Base-by-base conservation (phyloP, 2,888 invertebrate genomes). In the Sepioteuthis lessoniana region DNA sequence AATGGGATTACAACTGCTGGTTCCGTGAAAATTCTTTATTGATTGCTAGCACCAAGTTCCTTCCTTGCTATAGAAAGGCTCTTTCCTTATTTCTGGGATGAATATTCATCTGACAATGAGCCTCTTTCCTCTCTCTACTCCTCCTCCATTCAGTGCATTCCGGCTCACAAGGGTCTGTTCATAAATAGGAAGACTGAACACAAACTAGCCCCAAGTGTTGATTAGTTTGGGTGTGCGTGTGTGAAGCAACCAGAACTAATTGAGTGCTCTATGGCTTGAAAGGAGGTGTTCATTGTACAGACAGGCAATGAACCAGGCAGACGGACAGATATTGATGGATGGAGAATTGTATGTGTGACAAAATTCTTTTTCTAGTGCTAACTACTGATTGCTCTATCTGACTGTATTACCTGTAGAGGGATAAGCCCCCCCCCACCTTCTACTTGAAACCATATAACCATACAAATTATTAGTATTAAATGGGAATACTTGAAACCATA, bases 131-230 rank as follows among this genome's bases (percentile, higher is more conserved):
- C 35, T 16, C 16, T 16, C 7, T 35, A 76, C n/a, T 16, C n/a
- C n/a, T n/a, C 76, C 10, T n/a, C n/a, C n/a, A 2, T 10, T 16
- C 3, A 76, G 76, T 35, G 35, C 2, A 35, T 76, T 76, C n/a
- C n/a, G n/a, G n/a, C 13, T 76, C n/a, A 76, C n/a, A 35, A n/a
- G 76, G 76, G 76, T 35, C 76, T 35, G 13, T n/a, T 76, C n/a
- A 4, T n/a, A 76, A 76, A 76, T 76, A 35, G n/a, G 76, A 76
- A n/a, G 76, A n/a, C 76, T n/a, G 76, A 76, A 76, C n/a, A 76
- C 76, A 76, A 76, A 76, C 76, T 76, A n/a, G 76, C 76, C 76
- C 16, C n/a, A n/a, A 76, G 76, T 76, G n/a, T n/a, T 76, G 76
- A 76, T 76, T n/a, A n/a, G n/a, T 16, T n/a, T n/a, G 76, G n/a